Base-by-base conservation (phyloP, 2,113 vertebrate genomes). In the Strigops habroptila region DNA sequence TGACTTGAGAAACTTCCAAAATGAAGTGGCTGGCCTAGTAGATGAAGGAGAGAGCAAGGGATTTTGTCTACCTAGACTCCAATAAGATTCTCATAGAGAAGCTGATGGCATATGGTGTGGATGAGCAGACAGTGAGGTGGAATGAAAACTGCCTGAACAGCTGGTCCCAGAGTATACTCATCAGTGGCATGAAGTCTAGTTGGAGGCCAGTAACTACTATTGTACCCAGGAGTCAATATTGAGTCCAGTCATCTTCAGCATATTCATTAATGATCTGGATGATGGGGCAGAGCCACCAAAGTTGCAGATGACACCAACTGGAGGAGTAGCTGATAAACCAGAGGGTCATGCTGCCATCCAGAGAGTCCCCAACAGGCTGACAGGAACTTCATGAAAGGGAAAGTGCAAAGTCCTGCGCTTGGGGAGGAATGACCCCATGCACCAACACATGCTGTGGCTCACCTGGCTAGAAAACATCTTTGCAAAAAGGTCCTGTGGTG, bases 371-470 rank as follows among this genome's bases (percentile, higher is more conserved):
- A 3, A 5, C 10, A n/a, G 53, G 5, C 35, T 48, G 71, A 27
- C 6, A 39, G 44, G 24, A 65, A 22, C n/a, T 24, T 74, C 19
- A 5, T 60, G 59, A 46, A 39, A 5, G 19, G 16, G 13, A 59
- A 39, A 14, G 27, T 57, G 23, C 12, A 8, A 9, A 33, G 8
- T 74, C 25, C 57, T 71, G 41, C 21, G 7, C 0, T 3, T 30
- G 28, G 23, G 18, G 16, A n/a, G 23, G 9, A 39, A 8, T 23
- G 65, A 22, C 2, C 1, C 12, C 7, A 3, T 12, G 35, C 8
- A 16, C 31, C 57, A 51, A 31, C 4, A 37, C 12, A 1, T 51
- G 43, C 4, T 51, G 43, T 18, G 19, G 37, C 11, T n/a, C 14
- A 12, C 13, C 15, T 6, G 17, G 10, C 5, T 46, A 39, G 60